Evolutionary conservation across 2,797 vertebrate genomes (phyloP).

Genomic region (Takifugu rubripes): DNA sequence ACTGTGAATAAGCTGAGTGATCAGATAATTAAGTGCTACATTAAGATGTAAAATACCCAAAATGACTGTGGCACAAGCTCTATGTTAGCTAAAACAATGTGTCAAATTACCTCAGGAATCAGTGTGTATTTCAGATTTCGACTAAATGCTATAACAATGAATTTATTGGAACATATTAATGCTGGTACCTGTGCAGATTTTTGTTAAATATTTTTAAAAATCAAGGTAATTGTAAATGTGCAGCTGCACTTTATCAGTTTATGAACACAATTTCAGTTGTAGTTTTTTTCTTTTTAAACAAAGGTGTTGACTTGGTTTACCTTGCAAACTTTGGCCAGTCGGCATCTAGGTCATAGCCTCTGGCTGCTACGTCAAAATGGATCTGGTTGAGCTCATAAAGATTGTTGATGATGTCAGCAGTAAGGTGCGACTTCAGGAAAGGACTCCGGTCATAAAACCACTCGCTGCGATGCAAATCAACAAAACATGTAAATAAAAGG

Average conservation of each 20-base stretch:
- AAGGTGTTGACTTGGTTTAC: constrained; percentile 60
- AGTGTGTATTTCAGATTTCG: not conserved
- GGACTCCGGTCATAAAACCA: constrained; percentile 97
- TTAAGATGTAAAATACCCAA: constrained; percentile 41
- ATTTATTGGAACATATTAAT: not conserved
- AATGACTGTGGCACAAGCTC: constrained; percentile 12
- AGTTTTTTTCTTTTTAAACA: not conserved
- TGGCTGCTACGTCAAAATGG: constrained; percentile 91
- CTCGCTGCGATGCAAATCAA: constrained; percentile 73
- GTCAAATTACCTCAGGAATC: not conserved
- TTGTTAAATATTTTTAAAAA: not conserved
- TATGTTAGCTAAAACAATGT: constrained; percentile 13
- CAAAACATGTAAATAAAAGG: constrained; percentile 4
- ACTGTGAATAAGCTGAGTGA: constrained; percentile 36
- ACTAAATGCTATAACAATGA: not conserved
- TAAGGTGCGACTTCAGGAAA: constrained; percentile 88
- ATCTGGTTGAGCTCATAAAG: constrained; percentile 95
- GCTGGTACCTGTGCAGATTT: not conserved
- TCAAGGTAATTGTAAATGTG: not conserved
- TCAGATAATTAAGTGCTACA: constrained; percentile 50
- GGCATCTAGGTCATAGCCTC: constrained; percentile 92
- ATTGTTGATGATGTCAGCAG: constrained; percentile 87
- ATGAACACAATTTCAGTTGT: not conserved
- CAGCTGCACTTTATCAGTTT: not conserved
- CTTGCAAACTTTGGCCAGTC: constrained; percentile 94